Base-by-base conservation (phyloP, 2,797 vertebrate species). In the Smutsia temminckii region DNA sequence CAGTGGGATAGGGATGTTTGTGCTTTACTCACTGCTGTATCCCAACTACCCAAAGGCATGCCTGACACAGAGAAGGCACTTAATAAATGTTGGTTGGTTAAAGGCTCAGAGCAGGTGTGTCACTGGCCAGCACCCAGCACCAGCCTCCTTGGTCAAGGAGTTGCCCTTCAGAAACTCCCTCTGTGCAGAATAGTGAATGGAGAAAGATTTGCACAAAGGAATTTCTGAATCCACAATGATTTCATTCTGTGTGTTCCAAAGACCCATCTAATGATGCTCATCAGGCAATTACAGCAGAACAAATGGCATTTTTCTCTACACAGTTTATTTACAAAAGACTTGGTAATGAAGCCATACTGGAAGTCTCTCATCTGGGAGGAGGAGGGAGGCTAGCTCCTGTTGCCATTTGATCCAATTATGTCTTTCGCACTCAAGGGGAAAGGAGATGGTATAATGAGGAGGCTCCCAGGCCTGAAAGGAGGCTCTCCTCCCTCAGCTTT, bases 361-460 rank as follows among this genome's bases (percentile, higher is more conserved):
- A 91, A 49, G 79, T 94, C 94, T 92, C 75, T 95, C 93, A 40
- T 74, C 34, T 2, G 1, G 75, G 5, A 20, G 1, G 21, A 14
- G 75, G 74, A 8, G 3, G 34, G 74, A 69, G 6, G 68, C 57
- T 95, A 95, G 93, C 51, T 95, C 55, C 10, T 51, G 9, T 55
- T 97, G 68, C 64, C 51, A 4, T 93, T 91, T 53, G 78, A 93
- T 96, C 93, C 69, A 49, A 92, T 98, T 96, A 77, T 94, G 86
- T 91, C 89, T 69, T 85, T 85, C 94, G 83, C 68, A 92, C 94
- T 83, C 12, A 0, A 94, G 0, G 63, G 96, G 79, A 51, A 72
- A 69, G 90, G 95, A 96, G 96, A 84, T 4, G 0, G 64, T 85
- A 51, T 95, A 59, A 68, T 42, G 72, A 29, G 8, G 74, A 83